Evolutionary conservation across 2,888 invertebrate species (phyloP).

Genomic region (Mongoloraphidia duomilia): DNA sequence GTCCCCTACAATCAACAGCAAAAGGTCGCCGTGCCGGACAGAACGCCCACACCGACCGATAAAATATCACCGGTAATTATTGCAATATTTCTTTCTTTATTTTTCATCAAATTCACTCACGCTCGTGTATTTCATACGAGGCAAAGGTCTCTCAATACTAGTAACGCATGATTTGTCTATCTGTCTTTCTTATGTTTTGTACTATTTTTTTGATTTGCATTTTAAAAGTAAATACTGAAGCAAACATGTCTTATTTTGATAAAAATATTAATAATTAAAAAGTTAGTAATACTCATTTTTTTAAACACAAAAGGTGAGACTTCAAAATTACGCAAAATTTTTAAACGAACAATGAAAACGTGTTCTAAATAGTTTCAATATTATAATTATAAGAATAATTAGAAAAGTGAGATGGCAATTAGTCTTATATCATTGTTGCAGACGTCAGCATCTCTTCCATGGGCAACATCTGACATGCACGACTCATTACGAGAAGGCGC

Average conservation of each 20-base stretch:
- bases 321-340: no score
- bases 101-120: neutral
- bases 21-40: conserved; percentile 19
- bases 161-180: no score
- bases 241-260: neutral
- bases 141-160: no score
- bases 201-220: no score
- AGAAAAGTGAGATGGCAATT: no score
- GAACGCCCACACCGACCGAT: conserved; percentile 37
- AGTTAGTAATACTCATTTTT: no score
- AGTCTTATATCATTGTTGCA: conserved; percentile 20
- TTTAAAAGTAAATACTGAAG: no score
- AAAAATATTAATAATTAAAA: neutral
- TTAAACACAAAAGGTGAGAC: no score
- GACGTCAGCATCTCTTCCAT: conserved; percentile 45
- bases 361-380: no score
- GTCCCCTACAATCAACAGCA: conserved; percentile 38
- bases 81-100: neutral
- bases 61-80: conserved; percentile 53
- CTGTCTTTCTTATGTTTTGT: no score
- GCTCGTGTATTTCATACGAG: neutral
- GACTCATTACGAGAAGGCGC: conserved; percentile 34
- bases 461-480: conserved; percentile 38
- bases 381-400: no score
- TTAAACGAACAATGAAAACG: no score